Evolutionary conservation across 2,888 invertebrate species (phyloP), one percentile per base, ranked within the genome.

Genomic region (Calephelis perditalis): DNA sequence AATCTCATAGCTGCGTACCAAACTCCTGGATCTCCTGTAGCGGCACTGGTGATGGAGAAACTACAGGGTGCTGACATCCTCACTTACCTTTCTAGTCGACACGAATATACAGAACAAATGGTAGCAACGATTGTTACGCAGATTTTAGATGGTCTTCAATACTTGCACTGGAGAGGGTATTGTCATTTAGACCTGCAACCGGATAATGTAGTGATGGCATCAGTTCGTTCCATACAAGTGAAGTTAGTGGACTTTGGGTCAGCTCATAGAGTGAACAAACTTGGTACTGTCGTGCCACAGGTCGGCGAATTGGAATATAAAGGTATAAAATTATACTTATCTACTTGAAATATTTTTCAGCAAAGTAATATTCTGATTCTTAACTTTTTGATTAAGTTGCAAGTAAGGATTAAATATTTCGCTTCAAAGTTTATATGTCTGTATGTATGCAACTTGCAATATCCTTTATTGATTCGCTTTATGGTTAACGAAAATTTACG

Each of bases 191-290:
- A 98, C 79, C 90, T 98, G 57, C 97, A 99, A 81, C 99, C 99
- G 0, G 98, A 98, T 77, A 99, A 99, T 82, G 93, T 99, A 36
- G 96, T 98, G 4, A 96, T 99, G 95, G 94, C 96, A 1, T 95
- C 95, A 0, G 95, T 97, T 12, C 91, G 97, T 68, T 95, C 95
- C 0, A 93, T 96, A 8, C 95, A 97, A 81, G 93, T 99, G 3
- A 99, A 98, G 83, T 85, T 99, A 56, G 95, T 97, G 7, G 99
- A 99, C 84, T 95, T 99, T 77, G 98, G 98, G 0, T 94, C 95
- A 6, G 95, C 98, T 1, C 95, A 95, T 71, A 93, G 92, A 72
- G 96, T 97, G 3, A 94, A 94, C 47, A 96, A 96, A 81, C 82
- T 96, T 61, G 97, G 97, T 1, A 92, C 94, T 0, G 91, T 91